A percentile compares a stretch with the other conserved stretches of the same genome.
These are phyloP conservation scores for Pinctada fucata DNA, from an alignment of 2,888 invertebrate genomes.

Conservation along the genomic window DNA sequence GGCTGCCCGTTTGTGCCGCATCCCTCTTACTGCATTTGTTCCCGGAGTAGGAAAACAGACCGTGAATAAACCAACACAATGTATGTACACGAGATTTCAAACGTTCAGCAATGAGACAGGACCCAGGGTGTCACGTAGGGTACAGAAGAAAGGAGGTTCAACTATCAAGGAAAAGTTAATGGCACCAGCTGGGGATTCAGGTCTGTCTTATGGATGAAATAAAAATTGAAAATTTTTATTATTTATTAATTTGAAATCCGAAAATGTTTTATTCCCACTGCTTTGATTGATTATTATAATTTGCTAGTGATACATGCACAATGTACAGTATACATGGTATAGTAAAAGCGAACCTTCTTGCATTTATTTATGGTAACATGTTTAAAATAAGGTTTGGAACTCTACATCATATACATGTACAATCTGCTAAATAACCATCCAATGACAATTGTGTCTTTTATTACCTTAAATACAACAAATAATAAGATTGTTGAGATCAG, in stretches of 20 bases:
- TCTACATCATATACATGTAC: too few relatives aligned
- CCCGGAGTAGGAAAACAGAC: constrained; percentile 43
- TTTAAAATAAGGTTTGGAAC: too few relatives aligned
- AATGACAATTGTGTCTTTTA: too few relatives aligned
- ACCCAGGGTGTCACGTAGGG: constrained; percentile 45
- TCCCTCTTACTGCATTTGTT: constrained; percentile 58
- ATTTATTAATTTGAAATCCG: neutral
- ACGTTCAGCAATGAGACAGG: constrained; percentile 52
- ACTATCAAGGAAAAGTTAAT: constrained; percentile 85
- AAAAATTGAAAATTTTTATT: neutral
- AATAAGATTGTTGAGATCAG: too few relatives aligned
- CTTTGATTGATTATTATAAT: too few relatives aligned
- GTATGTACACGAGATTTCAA: constrained; percentile 48
- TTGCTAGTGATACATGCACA: too few relatives aligned
- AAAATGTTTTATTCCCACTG: too few relatives aligned
- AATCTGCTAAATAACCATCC: too few relatives aligned
- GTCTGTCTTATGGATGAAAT: constrained; percentile 44
- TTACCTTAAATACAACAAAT: too few relatives aligned
- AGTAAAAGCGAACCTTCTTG: too few relatives aligned
- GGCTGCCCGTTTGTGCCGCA: constrained; percentile 36
- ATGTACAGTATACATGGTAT: too few relatives aligned
- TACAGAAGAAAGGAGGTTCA: constrained; percentile 71
- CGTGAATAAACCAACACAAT: constrained; percentile 32
- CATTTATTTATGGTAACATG: too few relatives aligned
- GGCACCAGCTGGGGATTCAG: constrained; percentile 83